Conservation (phyloP, 2,888 invertebrate species). For the Phengaris alcon region DNA sequence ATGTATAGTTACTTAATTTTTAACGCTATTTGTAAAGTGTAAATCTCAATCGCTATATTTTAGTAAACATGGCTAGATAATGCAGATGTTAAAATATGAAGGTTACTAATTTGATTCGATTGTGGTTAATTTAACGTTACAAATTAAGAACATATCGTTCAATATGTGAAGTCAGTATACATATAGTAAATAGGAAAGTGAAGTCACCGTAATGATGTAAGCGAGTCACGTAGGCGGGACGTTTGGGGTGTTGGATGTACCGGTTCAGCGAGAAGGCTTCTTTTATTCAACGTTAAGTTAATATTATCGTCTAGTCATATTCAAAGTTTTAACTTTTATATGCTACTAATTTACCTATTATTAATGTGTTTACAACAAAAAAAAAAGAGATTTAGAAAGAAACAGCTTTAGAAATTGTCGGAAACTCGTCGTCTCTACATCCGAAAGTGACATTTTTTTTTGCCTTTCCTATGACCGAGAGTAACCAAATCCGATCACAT, state of each 20-base stretch:
- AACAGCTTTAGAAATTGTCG: neutral
- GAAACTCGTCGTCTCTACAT: neutral
- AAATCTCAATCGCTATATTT: neutral
- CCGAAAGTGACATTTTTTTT: neutral
- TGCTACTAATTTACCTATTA: too few species aligned
- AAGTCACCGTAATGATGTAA: conserved; percentile 12
- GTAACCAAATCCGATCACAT: neutral
- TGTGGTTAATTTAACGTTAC: neutral
- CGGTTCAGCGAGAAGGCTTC: conserved; percentile 21
- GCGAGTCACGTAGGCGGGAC: conserved; percentile 25
- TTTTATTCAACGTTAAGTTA: neutral
- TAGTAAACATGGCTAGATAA: neutral
- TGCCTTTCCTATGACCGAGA: neutral
- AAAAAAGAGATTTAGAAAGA: too few species aligned
- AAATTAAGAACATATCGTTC: neutral
- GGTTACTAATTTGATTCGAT: neutral
- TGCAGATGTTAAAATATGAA: neutral
- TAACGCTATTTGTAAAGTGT: neutral
- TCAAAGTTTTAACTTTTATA: neutral
- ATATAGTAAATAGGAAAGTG: conserved; percentile 3
- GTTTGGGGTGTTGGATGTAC: conserved; percentile 12
- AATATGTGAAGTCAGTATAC: neutral
- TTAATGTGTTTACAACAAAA: too few species aligned
- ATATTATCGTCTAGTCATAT: neutral
- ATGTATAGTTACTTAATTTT: neutral